Evolutionary conservation across 2,113 vertebrate species (phyloP).

Genomic region (Nerophis lumbriciformis): DNA sequence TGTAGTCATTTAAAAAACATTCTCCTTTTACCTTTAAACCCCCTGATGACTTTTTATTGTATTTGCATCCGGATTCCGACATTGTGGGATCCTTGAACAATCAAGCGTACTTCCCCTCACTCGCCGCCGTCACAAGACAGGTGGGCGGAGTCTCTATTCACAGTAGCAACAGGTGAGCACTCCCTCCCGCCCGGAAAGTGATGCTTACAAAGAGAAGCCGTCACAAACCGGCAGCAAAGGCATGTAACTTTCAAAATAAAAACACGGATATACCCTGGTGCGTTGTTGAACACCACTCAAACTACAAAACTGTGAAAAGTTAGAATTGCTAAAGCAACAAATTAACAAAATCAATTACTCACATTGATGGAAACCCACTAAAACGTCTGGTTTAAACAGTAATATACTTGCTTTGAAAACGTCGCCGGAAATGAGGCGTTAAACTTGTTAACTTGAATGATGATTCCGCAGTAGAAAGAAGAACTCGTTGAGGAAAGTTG

Average conservation of each 20-base stretch:
- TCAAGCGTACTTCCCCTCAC: slow-evolving; percentile 56
- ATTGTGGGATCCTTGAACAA: slow-evolving; percentile 57
- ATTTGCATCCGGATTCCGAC: slow-evolving; percentile 64
- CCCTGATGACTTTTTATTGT: not conserved
- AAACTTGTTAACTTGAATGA: not conserved
- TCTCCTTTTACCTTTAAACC: not conserved
- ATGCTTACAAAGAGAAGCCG: slow-evolving; percentile 1
- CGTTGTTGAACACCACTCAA: not conserved
- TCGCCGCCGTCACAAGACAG: slow-evolving; percentile 67
- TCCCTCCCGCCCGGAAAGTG: not conserved
- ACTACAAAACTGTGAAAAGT: not conserved
- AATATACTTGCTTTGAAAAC: not conserved
- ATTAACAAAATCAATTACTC: not conserved
- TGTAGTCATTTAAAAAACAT: not conserved
- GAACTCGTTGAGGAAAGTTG: not conserved
- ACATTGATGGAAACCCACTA: not conserved
- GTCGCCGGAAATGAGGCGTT: not conserved
- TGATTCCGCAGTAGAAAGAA: not conserved
- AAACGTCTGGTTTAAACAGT: not conserved
- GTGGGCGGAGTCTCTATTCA: slow-evolving; percentile 43
- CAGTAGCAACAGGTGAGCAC: slow-evolving; percentile 45
- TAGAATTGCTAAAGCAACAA: too few species aligned
- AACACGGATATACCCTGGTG: not conserved
- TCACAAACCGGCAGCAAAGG: not conserved
- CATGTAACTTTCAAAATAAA: slow-evolving; percentile 37